Base-by-base conservation (phyloP, 1,140 invertebrate species). In the Hypothenemus hampei region DNA sequence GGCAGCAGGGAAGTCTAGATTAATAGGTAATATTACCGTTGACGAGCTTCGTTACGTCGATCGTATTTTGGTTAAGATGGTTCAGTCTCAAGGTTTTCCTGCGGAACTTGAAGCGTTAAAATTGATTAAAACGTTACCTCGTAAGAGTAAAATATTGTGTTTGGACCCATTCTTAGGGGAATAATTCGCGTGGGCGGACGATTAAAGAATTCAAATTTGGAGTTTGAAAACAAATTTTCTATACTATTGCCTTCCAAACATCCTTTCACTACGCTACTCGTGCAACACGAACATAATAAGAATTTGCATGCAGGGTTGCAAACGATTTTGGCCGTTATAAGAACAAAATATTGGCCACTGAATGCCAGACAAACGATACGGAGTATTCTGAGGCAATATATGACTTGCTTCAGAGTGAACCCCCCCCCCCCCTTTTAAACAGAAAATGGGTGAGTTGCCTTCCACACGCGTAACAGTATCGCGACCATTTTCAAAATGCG, bases 161-260 rank as follows among this genome's bases (percentile, higher is more conserved):
- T 51, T 72, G 8, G 66, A 58, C 31, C 68, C 68, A 3, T 71
- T 73, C 53, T 8, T 73, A n/a, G 68, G 72, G 62, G 64, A 21
- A 11, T 76, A 2, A 45, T 77, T 3, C 58, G 70, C 48, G 72
- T 73, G n/a, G 72, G 71, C 11, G 72, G 74, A 6, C 47, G 73
- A 16, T 53, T 75, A 7, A 8, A 53, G 18, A 53, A 67, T 24
- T 58, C 73, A 1, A 37, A 65, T 11, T 45, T 74, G 1, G 24
- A 45, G 4, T 61, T 62, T 43, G 60, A 67, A 13, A 59, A 66
- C 20, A 72, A 70, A 53, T 70, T 75, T 61, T 73, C 72, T 0
- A 69, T 75, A 4, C 31, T 77, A 4, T 40, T 72, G 2, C 26
- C 43, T 8, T 20, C 10, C 20, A 33, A 31, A 20, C 10, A 47